Evolutionary conservation across 2,797 vertebrate species (phyloP).

Genomic region (Pampus argenteus): DNA sequence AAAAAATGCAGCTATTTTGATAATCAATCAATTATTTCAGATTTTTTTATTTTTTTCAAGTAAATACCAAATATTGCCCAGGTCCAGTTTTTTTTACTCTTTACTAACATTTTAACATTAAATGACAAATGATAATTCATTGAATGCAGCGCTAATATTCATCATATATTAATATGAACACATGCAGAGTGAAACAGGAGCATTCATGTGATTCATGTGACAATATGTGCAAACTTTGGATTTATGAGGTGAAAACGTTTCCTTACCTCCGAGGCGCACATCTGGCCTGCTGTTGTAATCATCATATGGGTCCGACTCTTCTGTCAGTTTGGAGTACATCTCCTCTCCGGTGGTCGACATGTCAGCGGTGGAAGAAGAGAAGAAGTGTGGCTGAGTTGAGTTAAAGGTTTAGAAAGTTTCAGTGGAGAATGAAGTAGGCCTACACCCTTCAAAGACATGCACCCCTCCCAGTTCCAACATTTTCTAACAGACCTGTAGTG

Average conservation of each 20-base stretch:
- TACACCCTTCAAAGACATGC: accelerated
- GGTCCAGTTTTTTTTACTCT: too few species aligned
- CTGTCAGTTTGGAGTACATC: conserved; percentile 65
- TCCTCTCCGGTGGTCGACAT: conserved; percentile 49
- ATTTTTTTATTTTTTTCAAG: too few species aligned
- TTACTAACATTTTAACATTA: too few species aligned
- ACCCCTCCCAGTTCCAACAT: accelerated
- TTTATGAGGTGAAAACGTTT: not conserved
- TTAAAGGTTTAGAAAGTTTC: not conserved
- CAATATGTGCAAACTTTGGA: too few species aligned
- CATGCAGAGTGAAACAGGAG: too few species aligned
- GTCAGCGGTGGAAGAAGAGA: accelerated
- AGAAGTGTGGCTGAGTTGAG: accelerated
- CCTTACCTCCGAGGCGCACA: conserved; percentile 41
- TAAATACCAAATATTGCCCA: too few species aligned
- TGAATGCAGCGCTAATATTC: too few species aligned
- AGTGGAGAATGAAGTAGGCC: accelerated
- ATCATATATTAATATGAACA: too few species aligned
- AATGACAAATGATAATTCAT: too few species aligned
- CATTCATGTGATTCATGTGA: too few species aligned
- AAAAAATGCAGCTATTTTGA: too few species aligned
- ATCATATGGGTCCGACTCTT: conserved; percentile 17
- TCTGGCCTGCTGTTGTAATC: conserved; percentile 26
- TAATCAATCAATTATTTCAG: too few species aligned
- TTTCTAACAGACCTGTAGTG: accelerated